These are phyloP conservation scores for Drosophila limbata DNA, from an alignment of 2,888 invertebrate genomes.

Conservation along the genomic window DNA sequence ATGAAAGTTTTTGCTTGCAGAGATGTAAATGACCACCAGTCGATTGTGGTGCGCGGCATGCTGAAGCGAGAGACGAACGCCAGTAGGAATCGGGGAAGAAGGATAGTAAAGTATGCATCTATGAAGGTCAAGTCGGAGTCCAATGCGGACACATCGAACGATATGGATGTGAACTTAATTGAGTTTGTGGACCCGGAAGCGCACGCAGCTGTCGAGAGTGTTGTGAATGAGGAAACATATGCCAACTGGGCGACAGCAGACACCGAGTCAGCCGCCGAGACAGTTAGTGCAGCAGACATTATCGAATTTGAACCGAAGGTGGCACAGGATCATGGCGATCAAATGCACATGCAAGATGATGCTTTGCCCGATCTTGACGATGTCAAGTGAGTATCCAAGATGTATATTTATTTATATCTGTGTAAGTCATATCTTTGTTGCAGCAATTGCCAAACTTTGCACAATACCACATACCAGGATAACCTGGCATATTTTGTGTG, in stretches of 20 bases:
- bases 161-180: slow-evolving; percentile 39
- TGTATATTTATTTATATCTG: neutral
- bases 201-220: slow-evolving; percentile 34
- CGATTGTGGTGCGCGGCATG: slow-evolving; percentile 59
- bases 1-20: slow-evolving; percentile 42
- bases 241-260: slow-evolving; percentile 36
- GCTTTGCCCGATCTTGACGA: slow-evolving; percentile 12
- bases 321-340: slow-evolving; percentile 27
- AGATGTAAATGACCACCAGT: slow-evolving; percentile 55
- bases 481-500: slow-evolving; percentile 57
- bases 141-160: slow-evolving; percentile 10
- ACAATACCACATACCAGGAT: slow-evolving; percentile 5
- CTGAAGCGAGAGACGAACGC: slow-evolving; percentile 41
- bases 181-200: slow-evolving; percentile 49
- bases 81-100: slow-evolving; percentile 26
- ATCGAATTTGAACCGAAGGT: slow-evolving; percentile 64
- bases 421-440: neutral
- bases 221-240: slow-evolving; percentile 47
- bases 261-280: slow-evolving; percentile 45
- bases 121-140: slow-evolving; percentile 33
- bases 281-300: slow-evolving; percentile 52
- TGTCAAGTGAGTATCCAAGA: slow-evolving; percentile 8
- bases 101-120: slow-evolving; percentile 22
- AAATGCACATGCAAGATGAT: slow-evolving; percentile 26
- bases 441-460: slow-evolving; percentile 24